Evolutionary conservation across 2,113 vertebrate species (phyloP).

Genomic region (Notarius quadriscutis): DNA sequence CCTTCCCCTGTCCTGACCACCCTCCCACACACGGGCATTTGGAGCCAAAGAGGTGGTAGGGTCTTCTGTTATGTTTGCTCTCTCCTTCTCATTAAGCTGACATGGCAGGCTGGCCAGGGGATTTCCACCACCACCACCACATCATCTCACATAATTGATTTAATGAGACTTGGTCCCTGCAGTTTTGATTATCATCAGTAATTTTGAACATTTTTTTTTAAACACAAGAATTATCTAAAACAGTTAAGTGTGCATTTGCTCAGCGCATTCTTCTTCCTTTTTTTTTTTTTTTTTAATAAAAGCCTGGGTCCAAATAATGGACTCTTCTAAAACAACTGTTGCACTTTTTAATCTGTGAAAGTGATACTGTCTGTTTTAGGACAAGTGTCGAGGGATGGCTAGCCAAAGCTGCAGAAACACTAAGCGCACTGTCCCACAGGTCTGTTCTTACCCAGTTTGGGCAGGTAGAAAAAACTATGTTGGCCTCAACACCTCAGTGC

Average conservation of each 20-base stretch:
- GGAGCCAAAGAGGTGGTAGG: slow-evolving; percentile 12
- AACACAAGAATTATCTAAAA: neutral
- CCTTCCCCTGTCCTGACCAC: slow-evolving; percentile 23
- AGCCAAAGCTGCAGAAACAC: slow-evolving; percentile 24
- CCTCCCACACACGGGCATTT: slow-evolving; percentile 21
- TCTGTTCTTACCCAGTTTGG: slow-evolving; percentile 21
- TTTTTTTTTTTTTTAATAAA: neutral
- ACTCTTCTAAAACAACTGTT: slow-evolving; percentile 6
- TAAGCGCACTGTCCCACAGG: slow-evolving; percentile 31
- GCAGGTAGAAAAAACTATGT: slow-evolving; percentile 1
- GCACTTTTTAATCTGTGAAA: slow-evolving; percentile 1
- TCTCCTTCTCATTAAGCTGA: slow-evolving; percentile 14
- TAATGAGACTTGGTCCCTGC: slow-evolving; percentile 38
- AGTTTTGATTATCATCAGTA: slow-evolving; percentile 30
- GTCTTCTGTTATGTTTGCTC: neutral
- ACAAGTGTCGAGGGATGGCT: slow-evolving; percentile 21
- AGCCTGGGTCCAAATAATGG: neutral
- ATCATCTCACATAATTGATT: slow-evolving; percentile 26
- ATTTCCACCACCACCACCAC: slow-evolving; percentile 32
- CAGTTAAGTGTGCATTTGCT: neutral
- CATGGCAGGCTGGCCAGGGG: slow-evolving; percentile 20
- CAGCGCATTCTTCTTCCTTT: no score
- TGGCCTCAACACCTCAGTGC: neutral
- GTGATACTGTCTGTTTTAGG: slow-evolving; percentile 34
- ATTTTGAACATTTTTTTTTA: neutral